Evolutionary conservation across 2,888 invertebrate genomes (phyloP).

Genomic region (Acronicta leporina): DNA sequence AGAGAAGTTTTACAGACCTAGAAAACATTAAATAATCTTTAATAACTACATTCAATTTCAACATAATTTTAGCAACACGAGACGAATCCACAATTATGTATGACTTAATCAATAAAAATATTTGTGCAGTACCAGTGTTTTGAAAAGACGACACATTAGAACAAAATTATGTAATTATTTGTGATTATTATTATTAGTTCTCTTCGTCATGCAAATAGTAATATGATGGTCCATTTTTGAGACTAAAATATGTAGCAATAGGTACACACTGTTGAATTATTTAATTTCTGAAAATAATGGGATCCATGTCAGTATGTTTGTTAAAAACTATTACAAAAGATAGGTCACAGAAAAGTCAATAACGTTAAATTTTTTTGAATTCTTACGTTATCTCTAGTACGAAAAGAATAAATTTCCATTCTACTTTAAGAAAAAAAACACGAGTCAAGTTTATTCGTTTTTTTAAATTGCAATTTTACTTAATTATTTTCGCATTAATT

Average conservation of each 20-base stretch:
- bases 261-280: no score
- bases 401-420: background rate
- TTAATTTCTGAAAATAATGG: no score
- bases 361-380: no score
- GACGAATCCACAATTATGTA: conserved; percentile 46
- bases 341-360: no score
- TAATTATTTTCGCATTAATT: conserved; percentile 4
- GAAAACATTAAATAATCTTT: conserved; percentile 64
- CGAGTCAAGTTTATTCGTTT: background rate
- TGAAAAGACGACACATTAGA: conserved; percentile 35
- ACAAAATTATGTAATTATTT: conserved; percentile 9
- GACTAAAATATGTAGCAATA: no score
- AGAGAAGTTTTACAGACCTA: conserved; percentile 83
- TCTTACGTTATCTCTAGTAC: no score
- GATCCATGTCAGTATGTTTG: no score
- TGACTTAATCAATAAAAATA: conserved; percentile 14
- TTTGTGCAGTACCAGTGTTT: conserved; percentile 42
- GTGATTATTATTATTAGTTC: conserved; percentile 9
- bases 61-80: conserved; percentile 17
- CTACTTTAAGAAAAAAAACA: background rate
- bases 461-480: background rate
- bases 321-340: no score
- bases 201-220: conserved; percentile 35
- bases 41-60: conserved; percentile 26
- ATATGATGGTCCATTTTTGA: background rate